These are phyloP conservation scores for Neosilurus mollespiculum DNA, from an alignment of 2,797 vertebrate genomes.

Conservation along the genomic window DNA sequence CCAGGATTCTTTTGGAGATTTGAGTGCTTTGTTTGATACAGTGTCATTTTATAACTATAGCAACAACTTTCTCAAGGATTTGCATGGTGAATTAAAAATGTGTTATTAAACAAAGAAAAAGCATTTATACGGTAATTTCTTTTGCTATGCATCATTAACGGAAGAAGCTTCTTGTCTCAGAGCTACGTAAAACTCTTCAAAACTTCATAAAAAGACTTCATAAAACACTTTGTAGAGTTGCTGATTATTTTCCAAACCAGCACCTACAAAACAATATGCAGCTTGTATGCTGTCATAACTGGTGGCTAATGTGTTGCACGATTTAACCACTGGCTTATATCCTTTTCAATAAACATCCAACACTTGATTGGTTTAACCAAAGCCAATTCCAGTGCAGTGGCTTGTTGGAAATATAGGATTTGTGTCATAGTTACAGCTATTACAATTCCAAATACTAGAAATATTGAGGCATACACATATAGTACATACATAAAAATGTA, in stretches of 20 bases:
- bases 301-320: not conserved
- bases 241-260: not conserved
- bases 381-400: not conserved
- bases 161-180: not conserved
- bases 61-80: not conserved
- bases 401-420: not conserved
- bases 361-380: not conserved
- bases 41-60: not conserved
- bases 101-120: not conserved
- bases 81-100: not conserved
- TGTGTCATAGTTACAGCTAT: not conserved
- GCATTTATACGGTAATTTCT: not conserved
- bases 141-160: not conserved
- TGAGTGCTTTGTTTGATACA: not conserved
- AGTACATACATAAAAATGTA: not conserved
- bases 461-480: not conserved
- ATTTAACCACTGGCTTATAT: not conserved
- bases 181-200: not conserved
- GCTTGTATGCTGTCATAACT: too few species aligned
- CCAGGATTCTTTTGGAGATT: too few species aligned
- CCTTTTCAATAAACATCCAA: not conserved
- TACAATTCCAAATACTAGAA: not conserved
- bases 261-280: not conserved
- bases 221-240: not conserved
- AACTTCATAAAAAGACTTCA: not conserved